Evolutionary conservation across 2,797 vertebrate genomes (phyloP).

Genomic region (Amblyopsis hoosieri): DNA sequence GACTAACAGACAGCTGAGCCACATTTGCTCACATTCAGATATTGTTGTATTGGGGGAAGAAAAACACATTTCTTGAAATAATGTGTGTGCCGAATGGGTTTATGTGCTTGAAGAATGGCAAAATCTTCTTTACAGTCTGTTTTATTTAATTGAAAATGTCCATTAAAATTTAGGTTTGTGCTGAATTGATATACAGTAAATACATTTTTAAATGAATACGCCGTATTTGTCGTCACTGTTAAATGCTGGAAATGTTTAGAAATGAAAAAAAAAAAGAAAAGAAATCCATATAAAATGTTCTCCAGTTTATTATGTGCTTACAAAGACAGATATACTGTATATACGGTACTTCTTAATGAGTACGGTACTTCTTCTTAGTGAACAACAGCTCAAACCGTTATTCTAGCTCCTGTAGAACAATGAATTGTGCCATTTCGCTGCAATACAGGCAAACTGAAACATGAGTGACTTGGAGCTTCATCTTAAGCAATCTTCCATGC

Average conservation of each 20-base stretch:
- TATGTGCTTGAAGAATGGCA: no score
- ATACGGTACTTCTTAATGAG: no score
- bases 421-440: background rate
- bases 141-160: conserved; percentile 12
- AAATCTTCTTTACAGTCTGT: conserved; percentile 26
- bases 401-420: background rate
- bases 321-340: conserved; percentile 51
- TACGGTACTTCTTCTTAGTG: no score
- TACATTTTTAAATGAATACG: background rate
- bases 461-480: background rate
- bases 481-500: conserved; percentile 1
- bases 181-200: conserved; percentile 9
- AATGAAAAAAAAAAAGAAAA: background rate
- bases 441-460: conserved; percentile 1
- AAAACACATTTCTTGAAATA: no score
- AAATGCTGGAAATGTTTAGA: conserved; percentile 11
- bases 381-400: conserved; percentile 3
- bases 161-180: conserved; percentile 3
- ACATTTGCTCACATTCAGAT: no score
- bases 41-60: no score
- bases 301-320: conserved; percentile 73
- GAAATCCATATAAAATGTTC: conserved; percentile 31
- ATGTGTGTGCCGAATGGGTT: no score
- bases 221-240: no score
- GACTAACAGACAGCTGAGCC: no score